Evolutionary conservation across 2,888 invertebrate species (phyloP), one percentile per base, ranked within the genome.

Genomic region (Agrochola litura): DNA sequence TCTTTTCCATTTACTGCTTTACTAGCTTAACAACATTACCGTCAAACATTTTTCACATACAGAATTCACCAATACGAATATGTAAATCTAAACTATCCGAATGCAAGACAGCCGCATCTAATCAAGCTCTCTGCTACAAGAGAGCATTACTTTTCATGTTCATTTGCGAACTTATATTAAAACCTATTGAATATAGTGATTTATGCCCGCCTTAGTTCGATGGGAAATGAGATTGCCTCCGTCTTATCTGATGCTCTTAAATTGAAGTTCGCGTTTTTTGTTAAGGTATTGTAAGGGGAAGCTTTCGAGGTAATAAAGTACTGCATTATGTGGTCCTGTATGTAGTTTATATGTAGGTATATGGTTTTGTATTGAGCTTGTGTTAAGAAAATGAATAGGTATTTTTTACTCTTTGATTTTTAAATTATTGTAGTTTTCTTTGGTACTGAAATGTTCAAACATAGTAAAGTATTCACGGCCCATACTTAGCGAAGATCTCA

Each of bases 141-240:
- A 79, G 60, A 81, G 74, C 77, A 81, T 81, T 75, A 78, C 77
- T 76, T 77, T 82, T 73, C 61, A 83, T 79, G 83, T 80, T 82
- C 79, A 81, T 82, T 79, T 87, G 65, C 73, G 77, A 77, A 77
- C 73, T 82, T 86, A 75, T 86, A 88, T 91, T 87, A 86, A 85
- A 90, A 88, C 85, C 86, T 86, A 90, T 90, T 88, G 86, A 85
- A 90, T 89, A 76, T 78, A 84, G 87, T 88, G 91, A 92, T 91
- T 92, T 91, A 90, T 88, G 81, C 70, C 63, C 77, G 81, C 69
- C 83, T 85, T 76, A 83, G 64, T 86, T 73, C 74, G 82, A 86
- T 86, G 73, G 84, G 79, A 74, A 83, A 79, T 70, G 82, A 88
- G 86, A 87, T 88, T 84, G 83, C 73, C 67, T 77, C 65, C 84